These are phyloP conservation scores for Macrophya annulata DNA, from an alignment of 2,888 invertebrate species.

Conservation along the genomic window DNA sequence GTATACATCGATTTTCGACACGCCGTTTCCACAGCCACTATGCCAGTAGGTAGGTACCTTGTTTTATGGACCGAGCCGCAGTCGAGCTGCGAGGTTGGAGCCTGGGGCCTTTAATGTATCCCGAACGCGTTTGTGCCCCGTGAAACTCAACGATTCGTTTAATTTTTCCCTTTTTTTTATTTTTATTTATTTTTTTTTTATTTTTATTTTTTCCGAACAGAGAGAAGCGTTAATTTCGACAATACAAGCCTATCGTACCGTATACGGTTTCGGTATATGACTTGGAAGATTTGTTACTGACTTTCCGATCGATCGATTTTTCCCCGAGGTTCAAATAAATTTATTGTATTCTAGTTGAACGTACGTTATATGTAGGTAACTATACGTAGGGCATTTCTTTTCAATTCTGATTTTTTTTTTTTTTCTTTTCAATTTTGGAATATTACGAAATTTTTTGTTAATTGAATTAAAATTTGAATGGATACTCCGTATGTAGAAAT, in stretches of 20 bases:
- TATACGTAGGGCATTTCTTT: too few species aligned
- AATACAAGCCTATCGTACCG: background rate
- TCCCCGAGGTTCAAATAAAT: too few species aligned
- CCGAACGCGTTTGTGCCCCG: slow-evolving; percentile 18
- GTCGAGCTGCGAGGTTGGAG: background rate
- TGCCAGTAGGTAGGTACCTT: background rate
- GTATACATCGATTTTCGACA: slow-evolving; percentile 49
- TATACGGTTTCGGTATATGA: background rate
- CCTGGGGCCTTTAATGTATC: slow-evolving; percentile 34
- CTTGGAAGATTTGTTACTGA: background rate
- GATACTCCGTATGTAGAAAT: background rate
- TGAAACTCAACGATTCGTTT: slow-evolving; percentile 33
- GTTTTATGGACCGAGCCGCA: slow-evolving; percentile 31
- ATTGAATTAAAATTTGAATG: too few species aligned
- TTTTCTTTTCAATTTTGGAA: background rate
- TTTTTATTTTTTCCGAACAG: background rate
- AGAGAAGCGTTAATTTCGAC: slow-evolving; percentile 24
- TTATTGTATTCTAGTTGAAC: background rate
- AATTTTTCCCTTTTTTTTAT: background rate
- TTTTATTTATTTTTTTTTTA: background rate
- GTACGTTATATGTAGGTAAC: too few species aligned
- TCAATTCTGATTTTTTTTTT: too few species aligned
- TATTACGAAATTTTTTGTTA: too few species aligned
- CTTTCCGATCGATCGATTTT: background rate
- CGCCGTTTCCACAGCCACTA: slow-evolving; percentile 3